phyloP scores from a whole-genome alignment of 2,888 invertebrate genomes.

The Mycalesis mineus region DNA sequence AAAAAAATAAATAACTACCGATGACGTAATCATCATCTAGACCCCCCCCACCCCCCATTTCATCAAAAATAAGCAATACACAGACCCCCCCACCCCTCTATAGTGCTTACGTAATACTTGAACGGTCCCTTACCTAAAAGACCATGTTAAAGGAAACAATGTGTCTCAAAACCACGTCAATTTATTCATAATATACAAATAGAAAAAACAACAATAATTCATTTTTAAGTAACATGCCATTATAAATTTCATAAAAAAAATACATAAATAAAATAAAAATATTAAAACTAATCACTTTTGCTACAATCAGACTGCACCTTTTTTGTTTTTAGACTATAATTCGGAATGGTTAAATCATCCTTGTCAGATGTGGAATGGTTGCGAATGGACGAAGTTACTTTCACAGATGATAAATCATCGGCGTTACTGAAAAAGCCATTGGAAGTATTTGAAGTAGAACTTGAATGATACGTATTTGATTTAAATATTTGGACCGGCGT shows the following conservation, averaged over 20 bases:
- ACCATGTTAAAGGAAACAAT: too few species aligned
- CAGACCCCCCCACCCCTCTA: too few species aligned
- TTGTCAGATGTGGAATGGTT: slow-evolving; percentile 70
- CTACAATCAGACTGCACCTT: slow-evolving; percentile 56
- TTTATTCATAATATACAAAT: slow-evolving; percentile 42
- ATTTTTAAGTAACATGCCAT: slow-evolving; percentile 24
- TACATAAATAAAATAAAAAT: slow-evolving; percentile 30
- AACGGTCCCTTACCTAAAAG: too few species aligned
- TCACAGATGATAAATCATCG: slow-evolving; percentile 78
- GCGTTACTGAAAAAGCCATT: slow-evolving; percentile 72
- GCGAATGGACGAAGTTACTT: slow-evolving; percentile 63
- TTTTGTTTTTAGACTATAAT: slow-evolving; percentile 62
- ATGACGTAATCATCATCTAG: too few species aligned
- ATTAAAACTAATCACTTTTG: slow-evolving; percentile 49
- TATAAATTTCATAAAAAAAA: slow-evolving; percentile 26
- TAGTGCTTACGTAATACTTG: too few species aligned
- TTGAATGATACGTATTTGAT: slow-evolving; percentile 64
- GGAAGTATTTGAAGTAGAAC: slow-evolving; percentile 68
- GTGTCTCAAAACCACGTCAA: slow-evolving; percentile 31
- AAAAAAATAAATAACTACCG: too few species aligned
- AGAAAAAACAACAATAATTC: slow-evolving; percentile 23
- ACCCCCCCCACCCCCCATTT: too few species aligned
- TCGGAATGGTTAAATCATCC: slow-evolving; percentile 71
- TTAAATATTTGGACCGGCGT: slow-evolving; percentile 76
- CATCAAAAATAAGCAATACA: too few species aligned